phyloP scores from a whole-genome alignment of 2,797 vertebrate genomes.

The Alcedo atthis region DNA sequence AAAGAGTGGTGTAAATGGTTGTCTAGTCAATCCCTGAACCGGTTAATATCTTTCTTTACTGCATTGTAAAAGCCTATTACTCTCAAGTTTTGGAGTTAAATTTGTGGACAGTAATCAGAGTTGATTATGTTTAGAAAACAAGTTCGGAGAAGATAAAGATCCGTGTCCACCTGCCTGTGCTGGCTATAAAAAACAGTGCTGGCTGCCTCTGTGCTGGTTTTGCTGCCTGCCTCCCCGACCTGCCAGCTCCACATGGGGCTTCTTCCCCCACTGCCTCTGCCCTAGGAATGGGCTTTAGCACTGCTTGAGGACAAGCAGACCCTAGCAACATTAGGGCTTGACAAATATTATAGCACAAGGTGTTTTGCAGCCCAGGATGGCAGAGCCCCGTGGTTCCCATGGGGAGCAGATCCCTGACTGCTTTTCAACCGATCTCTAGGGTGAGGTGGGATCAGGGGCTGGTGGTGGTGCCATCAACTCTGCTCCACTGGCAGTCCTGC shows the following conservation, averaged over 20 bases:
- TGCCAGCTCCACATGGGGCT: rapidly evolving
- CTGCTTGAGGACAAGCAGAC: rapidly evolving
- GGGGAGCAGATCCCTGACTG: rapidly evolving
- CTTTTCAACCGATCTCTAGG: rapidly evolving
- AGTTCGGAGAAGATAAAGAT: conserved; percentile 65
- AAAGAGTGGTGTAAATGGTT: conserved; percentile 67
- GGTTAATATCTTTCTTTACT: conserved; percentile 77
- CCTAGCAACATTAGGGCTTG: background rate
- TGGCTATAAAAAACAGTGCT: rapidly evolving
- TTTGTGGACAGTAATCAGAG: conserved; percentile 73
- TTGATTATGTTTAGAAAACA: conserved; percentile 80
- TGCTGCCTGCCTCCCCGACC: background rate
- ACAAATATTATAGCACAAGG: rapidly evolving
- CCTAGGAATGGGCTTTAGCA: background rate
- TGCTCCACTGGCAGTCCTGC: rapidly evolving
- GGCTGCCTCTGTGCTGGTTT: background rate
- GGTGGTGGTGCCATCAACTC: background rate
- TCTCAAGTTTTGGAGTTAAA: conserved; percentile 75
- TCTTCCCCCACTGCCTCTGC: background rate
- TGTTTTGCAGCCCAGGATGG: rapidly evolving
- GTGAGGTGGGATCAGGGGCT: background rate
- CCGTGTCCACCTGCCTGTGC: background rate
- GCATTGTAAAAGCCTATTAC: conserved; percentile 81
- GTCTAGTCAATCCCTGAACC: conserved; percentile 66
- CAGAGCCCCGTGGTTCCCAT: rapidly evolving